phyloP scores from a whole-genome alignment of 2,888 invertebrate genomes.

The Macropis europaea region DNA sequence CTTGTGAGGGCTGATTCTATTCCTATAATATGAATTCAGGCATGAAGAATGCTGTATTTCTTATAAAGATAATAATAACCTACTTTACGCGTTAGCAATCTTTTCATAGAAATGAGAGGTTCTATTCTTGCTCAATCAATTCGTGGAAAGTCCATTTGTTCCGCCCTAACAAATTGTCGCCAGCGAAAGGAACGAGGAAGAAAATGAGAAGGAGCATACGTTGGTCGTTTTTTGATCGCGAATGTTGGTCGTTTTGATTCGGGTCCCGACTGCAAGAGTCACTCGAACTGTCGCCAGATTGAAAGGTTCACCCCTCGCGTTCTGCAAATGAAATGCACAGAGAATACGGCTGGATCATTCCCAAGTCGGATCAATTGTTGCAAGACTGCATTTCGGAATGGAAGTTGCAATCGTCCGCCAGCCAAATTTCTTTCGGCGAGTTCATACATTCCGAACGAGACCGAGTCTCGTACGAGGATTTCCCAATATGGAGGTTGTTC shows the following conservation, averaged over 20 bases:
- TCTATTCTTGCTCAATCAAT: too few species aligned
- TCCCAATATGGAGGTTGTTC: slow-evolving; percentile 2
- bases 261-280: slow-evolving; percentile 15
- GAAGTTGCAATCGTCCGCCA: neutral
- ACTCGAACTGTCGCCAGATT: slow-evolving; percentile 2
- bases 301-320: slow-evolving; percentile 1
- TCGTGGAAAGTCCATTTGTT: too few species aligned
- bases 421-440: slow-evolving; percentile 3
- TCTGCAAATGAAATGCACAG: slow-evolving; percentile 22
- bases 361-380: slow-evolving; percentile 40
- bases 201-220: neutral
- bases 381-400: neutral
- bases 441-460: neutral
- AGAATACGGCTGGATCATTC: slow-evolving; percentile 25
- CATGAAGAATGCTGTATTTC: too few species aligned
- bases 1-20: too few species aligned
- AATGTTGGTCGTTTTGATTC: neutral
- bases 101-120: too few species aligned
- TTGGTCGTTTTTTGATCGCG: neutral
- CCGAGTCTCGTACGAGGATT: slow-evolving; percentile 12
- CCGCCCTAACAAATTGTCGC: too few species aligned
- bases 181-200: too few species aligned
- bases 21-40: too few species aligned
- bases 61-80: too few species aligned
- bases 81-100: too few species aligned